Conservation (phyloP, 1,140 invertebrate genomes). For the Drosophila hydei region DNA sequence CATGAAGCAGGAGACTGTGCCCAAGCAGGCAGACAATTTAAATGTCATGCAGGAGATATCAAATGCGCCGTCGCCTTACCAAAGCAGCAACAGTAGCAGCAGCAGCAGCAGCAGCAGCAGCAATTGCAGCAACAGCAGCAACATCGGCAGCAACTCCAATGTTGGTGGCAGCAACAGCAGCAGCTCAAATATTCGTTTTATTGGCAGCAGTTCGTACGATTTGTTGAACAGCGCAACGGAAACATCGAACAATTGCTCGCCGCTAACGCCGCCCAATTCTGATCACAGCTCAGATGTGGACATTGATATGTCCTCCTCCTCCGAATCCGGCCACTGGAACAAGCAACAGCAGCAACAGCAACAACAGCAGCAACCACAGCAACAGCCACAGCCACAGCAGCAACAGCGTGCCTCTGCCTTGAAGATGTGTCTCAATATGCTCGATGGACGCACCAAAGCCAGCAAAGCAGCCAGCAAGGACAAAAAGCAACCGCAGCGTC, state of each 20-base stretch:
- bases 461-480: slow-evolving; percentile 75
- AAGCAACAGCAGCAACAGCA: slow-evolving; percentile 7
- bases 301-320: slow-evolving; percentile 82
- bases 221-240: slow-evolving; percentile 54
- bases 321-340: slow-evolving; percentile 83
- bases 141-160: no score
- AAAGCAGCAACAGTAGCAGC: slow-evolving; percentile 42
- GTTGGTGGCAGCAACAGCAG: neutral
- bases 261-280: slow-evolving; percentile 88
- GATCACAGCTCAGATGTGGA: slow-evolving; percentile 90
- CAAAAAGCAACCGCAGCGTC: slow-evolving; percentile 43
- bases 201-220: slow-evolving; percentile 75
- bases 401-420: slow-evolving; percentile 61
- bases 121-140: neutral
- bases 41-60: slow-evolving; percentile 79
- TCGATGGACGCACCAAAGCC: slow-evolving; percentile 82
- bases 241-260: slow-evolving; percentile 82
- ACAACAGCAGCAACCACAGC: slow-evolving; percentile 3
- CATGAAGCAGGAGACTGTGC: slow-evolving; percentile 81
- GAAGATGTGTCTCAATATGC: slow-evolving; percentile 73
- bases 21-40: slow-evolving; percentile 51
- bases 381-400: slow-evolving; percentile 16
- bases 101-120: slow-evolving; percentile 27
- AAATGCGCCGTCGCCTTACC: slow-evolving; percentile 58
- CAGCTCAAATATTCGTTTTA: slow-evolving; percentile 72